phyloP scores from a whole-genome alignment of 92 coral and sea anemone species.

The Phenganax subtilis region DNA sequence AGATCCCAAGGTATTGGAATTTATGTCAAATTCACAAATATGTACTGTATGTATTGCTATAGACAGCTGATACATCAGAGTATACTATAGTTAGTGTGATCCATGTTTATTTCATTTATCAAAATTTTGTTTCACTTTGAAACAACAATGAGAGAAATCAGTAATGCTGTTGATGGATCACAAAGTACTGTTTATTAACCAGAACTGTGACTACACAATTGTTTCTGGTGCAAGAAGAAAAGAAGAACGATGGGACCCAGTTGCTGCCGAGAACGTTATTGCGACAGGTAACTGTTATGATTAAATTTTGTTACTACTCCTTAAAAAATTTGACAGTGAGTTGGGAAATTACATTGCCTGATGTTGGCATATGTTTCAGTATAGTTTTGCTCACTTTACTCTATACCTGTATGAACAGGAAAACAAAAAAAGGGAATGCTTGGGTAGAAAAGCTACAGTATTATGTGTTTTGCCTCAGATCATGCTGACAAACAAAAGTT shows the following conservation, averaged over 20 bases:
- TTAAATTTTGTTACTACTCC: too few relatives aligned
- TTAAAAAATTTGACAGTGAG: too few relatives aligned
- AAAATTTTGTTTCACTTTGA: too few relatives aligned
- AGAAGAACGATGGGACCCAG: constrained; percentile 94
- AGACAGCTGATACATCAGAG: too few relatives aligned
- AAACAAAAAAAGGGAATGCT: not conserved
- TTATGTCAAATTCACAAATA: not conserved
- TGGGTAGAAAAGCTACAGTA: constrained; percentile 5
- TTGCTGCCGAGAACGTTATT: constrained; percentile 89
- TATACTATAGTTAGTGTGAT: too few relatives aligned
- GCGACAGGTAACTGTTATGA: constrained; percentile 58
- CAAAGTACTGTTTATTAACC: not conserved
- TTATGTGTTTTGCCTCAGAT: constrained; percentile 46
- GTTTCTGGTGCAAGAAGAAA: constrained; percentile 93
- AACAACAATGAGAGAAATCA: not conserved
- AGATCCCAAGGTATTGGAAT: constrained; percentile 75
- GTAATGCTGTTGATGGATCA: not conserved
- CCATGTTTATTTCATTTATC: too few relatives aligned
- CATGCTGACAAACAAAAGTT: constrained; percentile 88
- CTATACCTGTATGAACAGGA: too few relatives aligned
- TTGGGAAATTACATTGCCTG: too few relatives aligned
- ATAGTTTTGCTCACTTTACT: too few relatives aligned
- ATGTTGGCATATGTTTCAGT: too few relatives aligned
- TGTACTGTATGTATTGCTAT: not conserved
- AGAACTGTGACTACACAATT: constrained; percentile 92